Conservation (phyloP, 2,888 invertebrate genomes). For the Drosophila monieri region DNA sequence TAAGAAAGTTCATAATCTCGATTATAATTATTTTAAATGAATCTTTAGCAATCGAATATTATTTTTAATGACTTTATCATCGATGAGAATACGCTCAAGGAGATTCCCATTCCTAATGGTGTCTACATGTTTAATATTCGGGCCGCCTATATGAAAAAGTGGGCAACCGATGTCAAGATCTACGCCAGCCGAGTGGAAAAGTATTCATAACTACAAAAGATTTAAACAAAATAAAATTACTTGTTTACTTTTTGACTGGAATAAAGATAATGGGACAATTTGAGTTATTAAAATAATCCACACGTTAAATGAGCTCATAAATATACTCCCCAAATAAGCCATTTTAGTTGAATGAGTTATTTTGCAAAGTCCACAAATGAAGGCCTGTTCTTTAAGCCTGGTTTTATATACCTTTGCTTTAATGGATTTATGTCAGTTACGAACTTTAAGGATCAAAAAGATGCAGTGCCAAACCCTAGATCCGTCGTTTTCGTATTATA, state of each 20-base stretch:
- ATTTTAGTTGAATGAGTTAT: not conserved
- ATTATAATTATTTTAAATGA: not conserved
- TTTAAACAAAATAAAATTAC: not conserved
- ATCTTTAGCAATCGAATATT: not conserved
- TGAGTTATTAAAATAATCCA: not conserved
- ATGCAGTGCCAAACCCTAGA: not conserved
- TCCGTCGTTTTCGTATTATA: not conserved
- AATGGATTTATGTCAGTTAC: not conserved
- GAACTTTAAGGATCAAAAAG: not conserved
- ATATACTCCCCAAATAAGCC: not conserved
- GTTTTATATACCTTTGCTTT: not conserved
- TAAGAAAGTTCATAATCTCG: not conserved
- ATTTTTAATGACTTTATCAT: slow-evolving; percentile 3
- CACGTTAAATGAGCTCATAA: not conserved
- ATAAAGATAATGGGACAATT: not conserved
- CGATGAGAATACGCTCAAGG: not conserved
- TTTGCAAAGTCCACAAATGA: not conserved
- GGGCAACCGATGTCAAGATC: slow-evolving; percentile 6
- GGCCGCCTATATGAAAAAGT: slow-evolving; percentile 17
- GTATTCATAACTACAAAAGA: not conserved
- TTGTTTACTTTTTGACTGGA: not conserved
- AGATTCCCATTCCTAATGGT: slow-evolving; percentile 33
- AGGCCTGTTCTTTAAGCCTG: not conserved
- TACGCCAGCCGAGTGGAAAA: slow-evolving; percentile 2
- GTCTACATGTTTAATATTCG: slow-evolving; percentile 12